Conservation (phyloP, 2,113 vertebrate genomes). For the Calyptommatus sinebrachiatus region DNA sequence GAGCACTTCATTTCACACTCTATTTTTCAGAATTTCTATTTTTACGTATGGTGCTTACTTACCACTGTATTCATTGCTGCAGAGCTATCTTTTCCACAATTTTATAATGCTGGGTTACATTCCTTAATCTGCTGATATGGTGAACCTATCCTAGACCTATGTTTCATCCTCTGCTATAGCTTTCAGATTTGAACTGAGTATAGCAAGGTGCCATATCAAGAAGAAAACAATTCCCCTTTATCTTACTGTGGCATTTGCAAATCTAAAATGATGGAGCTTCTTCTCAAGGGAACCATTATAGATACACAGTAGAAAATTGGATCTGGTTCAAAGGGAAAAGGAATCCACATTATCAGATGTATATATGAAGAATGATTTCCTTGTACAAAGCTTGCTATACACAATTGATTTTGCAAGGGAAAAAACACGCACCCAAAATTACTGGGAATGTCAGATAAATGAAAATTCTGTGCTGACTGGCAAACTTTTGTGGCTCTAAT, state of each 20-base stretch:
- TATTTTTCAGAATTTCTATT: too few relatives aligned
- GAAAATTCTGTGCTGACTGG: slow-evolving; percentile 43
- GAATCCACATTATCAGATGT: slow-evolving; percentile 21
- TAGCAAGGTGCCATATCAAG: slow-evolving; percentile 26
- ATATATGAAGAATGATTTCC: slow-evolving; percentile 41
- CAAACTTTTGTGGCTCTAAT: slow-evolving; percentile 38
- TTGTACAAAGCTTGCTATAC: slow-evolving; percentile 23
- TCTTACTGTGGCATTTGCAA: background rate
- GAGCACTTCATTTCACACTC: fast-evolving
- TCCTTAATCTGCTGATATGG: slow-evolving; percentile 53
- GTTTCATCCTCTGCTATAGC: slow-evolving; percentile 17
- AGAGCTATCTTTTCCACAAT: slow-evolving; percentile 43
- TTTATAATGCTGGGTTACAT: slow-evolving; percentile 43
- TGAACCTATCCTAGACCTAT: background rate
- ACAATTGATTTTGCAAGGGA: slow-evolving; percentile 1
- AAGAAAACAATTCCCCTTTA: slow-evolving; percentile 40
- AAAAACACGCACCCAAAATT: background rate
- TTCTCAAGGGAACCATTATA: slow-evolving; percentile 35
- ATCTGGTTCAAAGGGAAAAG: slow-evolving; percentile 43
- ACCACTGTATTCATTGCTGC: background rate
- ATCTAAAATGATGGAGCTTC: slow-evolving; percentile 28
- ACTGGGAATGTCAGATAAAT: background rate
- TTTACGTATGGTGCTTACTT: too few relatives aligned
- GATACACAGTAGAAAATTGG: slow-evolving; percentile 35
- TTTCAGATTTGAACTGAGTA: slow-evolving; percentile 7